Base-by-base conservation (phyloP, 2,888 invertebrate genomes). In the Hedya salicella region DNA sequence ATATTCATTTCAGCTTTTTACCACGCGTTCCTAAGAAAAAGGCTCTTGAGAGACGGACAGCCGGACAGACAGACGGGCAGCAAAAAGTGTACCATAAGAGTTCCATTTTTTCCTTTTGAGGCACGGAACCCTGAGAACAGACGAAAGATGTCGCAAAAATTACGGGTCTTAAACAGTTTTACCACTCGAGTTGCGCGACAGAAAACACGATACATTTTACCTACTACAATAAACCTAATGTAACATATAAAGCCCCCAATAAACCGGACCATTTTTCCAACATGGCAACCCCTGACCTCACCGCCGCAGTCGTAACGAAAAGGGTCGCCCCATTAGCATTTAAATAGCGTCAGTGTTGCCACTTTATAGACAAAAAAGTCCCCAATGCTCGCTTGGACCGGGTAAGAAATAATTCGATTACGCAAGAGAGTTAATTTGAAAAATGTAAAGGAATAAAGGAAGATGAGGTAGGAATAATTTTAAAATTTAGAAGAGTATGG, bases 271-370 rank as follows among this genome's bases (percentile, higher is more conserved):
- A 49, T 59, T 65, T 64, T 65, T 65, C 52, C 59, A 39, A 65
- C 65, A 52, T 60, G 65, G 65, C 52, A 65, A 60, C 65, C 64
- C 44, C 50, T 50, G 44, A 54, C 54, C 32, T 48, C 17, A 6
- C 48, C 39, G 48, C 67, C 32, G 56, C 53, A 30, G 53, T 36
- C 52, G 68, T 67, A 69, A 69, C 70, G 70, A 68, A 71, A 64
- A 77, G 78, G 82, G 82, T 82, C 81, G 75, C 75, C 63, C 49
- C 63, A 82, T 82, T 82, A 79, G 83, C 81, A 82, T 82, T 78
- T 82, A 82, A 80, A 82, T 82, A 74, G 79, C 70, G 73, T 73
- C 78, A 68, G 70, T 71, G 66, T 66, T 71, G 69, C 36, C 70
- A 62, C 57, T 68, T 61, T 50, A 63, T 61, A 65, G 68, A 65